Conservation (phyloP, 2,797 vertebrate genomes). For the Gallinago stenura region DNA sequence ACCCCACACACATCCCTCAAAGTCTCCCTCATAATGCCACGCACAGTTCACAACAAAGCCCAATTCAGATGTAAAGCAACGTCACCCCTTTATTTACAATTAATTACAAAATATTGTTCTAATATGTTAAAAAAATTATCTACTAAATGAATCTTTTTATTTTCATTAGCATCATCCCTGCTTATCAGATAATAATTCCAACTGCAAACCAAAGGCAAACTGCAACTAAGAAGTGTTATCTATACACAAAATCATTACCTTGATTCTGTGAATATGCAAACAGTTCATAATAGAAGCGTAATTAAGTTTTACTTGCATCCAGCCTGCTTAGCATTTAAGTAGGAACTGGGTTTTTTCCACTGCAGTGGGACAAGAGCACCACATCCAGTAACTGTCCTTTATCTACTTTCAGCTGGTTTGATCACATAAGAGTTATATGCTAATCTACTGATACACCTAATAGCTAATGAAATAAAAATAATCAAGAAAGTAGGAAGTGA, state of each 20-base stretch:
- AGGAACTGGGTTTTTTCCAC: not conserved
- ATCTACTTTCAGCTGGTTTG: not conserved
- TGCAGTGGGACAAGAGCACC: not conserved
- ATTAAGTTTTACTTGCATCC: not conserved
- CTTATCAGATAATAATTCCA: not conserved
- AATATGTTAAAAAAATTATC: not conserved
- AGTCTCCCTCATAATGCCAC: not conserved
- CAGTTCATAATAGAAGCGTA: not conserved
- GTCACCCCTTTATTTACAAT: not conserved
- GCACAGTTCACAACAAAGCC: not conserved
- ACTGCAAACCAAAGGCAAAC: not conserved
- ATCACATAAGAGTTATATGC: not conserved
- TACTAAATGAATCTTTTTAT: not conserved
- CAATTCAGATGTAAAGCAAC: not conserved
- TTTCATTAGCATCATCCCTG: not conserved
- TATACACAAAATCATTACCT: not conserved
- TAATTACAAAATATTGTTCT: not conserved
- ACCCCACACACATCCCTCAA: rapidly evolving
- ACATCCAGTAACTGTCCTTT: not conserved
- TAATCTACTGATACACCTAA: not conserved
- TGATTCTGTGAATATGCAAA: not conserved
- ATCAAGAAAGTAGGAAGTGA: not conserved
- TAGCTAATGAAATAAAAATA: not conserved
- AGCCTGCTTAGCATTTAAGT: not conserved
- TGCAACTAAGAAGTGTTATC: not conserved